Conservation (phyloP, 2,797 vertebrate genomes). For the Novumbra hubbsi region DNA sequence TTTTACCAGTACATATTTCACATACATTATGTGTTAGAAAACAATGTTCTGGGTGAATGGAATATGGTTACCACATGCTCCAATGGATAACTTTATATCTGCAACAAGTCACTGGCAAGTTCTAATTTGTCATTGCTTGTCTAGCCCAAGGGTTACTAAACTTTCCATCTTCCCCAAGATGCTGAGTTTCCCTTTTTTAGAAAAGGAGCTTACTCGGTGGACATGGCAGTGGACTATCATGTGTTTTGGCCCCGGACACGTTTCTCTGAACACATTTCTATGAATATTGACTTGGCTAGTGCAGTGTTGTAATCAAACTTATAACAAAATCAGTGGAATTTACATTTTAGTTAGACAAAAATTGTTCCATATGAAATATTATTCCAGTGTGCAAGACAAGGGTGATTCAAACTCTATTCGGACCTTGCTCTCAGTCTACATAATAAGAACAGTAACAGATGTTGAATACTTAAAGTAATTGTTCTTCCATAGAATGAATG, state of each 20-base stretch:
- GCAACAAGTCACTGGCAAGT: slow-evolving; percentile 41
- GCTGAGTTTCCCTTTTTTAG: too few relatives aligned
- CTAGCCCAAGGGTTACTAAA: background rate
- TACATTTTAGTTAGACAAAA: too few relatives aligned
- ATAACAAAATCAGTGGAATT: too few relatives aligned
- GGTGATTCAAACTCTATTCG: slow-evolving; percentile 22
- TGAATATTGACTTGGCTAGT: too few relatives aligned
- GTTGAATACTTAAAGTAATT: slow-evolving; percentile 47
- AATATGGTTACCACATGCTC: background rate
- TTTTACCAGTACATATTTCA: background rate
- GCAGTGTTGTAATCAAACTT: too few relatives aligned
- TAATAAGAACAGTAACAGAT: slow-evolving; percentile 38
- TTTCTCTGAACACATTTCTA: too few relatives aligned
- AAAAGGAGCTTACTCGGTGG: too few relatives aligned
- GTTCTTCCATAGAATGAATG: slow-evolving; percentile 39
- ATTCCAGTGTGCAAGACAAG: too few relatives aligned
- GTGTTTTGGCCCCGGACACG: too few relatives aligned
- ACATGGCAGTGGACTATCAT: too few relatives aligned
- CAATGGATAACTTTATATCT: background rate
- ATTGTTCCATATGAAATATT: too few relatives aligned
- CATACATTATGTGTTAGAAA: background rate
- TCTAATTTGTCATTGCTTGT: slow-evolving; percentile 44
- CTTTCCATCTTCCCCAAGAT: too few relatives aligned
- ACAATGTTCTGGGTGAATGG: slow-evolving; percentile 8
- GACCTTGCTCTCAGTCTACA: slow-evolving; percentile 38